phyloP scores from a whole-genome alignment of 1,140 invertebrate species.

The Drosophila pallidifrons region DNA sequence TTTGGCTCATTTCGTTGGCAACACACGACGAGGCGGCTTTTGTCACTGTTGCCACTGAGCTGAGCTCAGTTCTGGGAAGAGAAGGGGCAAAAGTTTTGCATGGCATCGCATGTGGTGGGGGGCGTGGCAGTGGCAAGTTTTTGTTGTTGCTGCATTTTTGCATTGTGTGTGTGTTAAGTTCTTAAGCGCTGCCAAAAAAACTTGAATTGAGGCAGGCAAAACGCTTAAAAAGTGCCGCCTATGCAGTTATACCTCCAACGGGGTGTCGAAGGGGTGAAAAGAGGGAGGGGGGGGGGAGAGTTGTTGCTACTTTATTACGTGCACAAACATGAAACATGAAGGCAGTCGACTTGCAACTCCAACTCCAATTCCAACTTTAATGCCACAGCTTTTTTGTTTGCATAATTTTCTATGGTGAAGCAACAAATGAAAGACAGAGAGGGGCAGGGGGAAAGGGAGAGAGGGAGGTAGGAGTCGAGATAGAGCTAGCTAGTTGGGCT shows the following conservation, averaged over 20 bases:
- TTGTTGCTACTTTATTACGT: slow-evolving; percentile 67
- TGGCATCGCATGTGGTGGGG: slow-evolving; percentile 23
- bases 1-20: slow-evolving; percentile 79
- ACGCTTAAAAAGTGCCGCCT: slow-evolving; percentile 67
- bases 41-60: slow-evolving; percentile 37
- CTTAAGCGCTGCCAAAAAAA: slow-evolving; percentile 78
- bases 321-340: slow-evolving; percentile 47
- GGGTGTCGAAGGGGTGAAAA: background rate
- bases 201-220: slow-evolving; percentile 62
- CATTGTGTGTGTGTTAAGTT: slow-evolving; percentile 78
- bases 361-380: no score
- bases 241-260: slow-evolving; percentile 52
- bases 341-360: slow-evolving; percentile 13
- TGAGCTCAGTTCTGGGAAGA: background rate
- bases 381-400: slow-evolving; percentile 55
- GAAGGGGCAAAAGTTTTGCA: slow-evolving; percentile 50
- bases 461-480: background rate
- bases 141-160: slow-evolving; percentile 44
- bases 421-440: slow-evolving; percentile 56
- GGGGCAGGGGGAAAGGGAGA: background rate
- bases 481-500: background rate
- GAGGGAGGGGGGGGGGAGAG: background rate
- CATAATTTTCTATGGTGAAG: slow-evolving; percentile 71
- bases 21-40: slow-evolving; percentile 71
- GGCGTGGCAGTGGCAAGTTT: slow-evolving; percentile 17